These are phyloP conservation scores for Hypothenemus hampei DNA, from an alignment of 1,140 invertebrate genomes.

Conservation along the genomic window DNA sequence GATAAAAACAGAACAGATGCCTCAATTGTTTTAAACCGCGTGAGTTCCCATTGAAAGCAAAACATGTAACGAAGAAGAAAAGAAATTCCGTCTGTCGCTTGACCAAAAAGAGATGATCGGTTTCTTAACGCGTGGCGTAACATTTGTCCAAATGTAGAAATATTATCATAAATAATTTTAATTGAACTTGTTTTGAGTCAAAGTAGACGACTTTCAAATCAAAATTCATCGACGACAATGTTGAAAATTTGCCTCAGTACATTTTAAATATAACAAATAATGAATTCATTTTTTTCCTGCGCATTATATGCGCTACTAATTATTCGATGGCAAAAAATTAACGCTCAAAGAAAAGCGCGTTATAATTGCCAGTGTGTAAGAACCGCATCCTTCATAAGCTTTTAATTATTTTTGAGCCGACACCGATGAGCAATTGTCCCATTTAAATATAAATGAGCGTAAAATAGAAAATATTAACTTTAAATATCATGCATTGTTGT, in stretches of 20 bases:
- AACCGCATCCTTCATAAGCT: too few relatives aligned
- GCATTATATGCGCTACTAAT: background rate
- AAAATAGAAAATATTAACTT: too few relatives aligned
- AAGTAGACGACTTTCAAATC: too few relatives aligned
- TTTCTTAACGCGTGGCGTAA: slow-evolving; percentile 10
- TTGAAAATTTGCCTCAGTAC: too few relatives aligned
- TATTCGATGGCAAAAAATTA: background rate
- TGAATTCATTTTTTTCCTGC: too few relatives aligned
- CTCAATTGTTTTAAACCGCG: slow-evolving; percentile 19
- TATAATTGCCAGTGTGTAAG: background rate
- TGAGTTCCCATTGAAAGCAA: slow-evolving; percentile 17
- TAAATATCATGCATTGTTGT: too few relatives aligned
- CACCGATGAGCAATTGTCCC: background rate
- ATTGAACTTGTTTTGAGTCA: too few relatives aligned
- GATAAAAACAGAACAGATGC: slow-evolving; percentile 12
- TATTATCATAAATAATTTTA: background rate
- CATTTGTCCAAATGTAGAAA: slow-evolving; percentile 1
- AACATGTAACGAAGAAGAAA: slow-evolving; percentile 10
- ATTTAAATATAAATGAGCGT: too few relatives aligned
- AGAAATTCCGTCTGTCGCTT: slow-evolving; percentile 8
- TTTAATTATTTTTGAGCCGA: background rate
- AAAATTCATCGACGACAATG: too few relatives aligned
- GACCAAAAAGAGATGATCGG: slow-evolving; percentile 4
- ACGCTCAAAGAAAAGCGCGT: too few relatives aligned
- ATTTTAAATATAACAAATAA: too few relatives aligned